Evolutionary conservation across 2,888 invertebrate genomes (phyloP).

Genomic region (Sclerodermus sp.): DNA sequence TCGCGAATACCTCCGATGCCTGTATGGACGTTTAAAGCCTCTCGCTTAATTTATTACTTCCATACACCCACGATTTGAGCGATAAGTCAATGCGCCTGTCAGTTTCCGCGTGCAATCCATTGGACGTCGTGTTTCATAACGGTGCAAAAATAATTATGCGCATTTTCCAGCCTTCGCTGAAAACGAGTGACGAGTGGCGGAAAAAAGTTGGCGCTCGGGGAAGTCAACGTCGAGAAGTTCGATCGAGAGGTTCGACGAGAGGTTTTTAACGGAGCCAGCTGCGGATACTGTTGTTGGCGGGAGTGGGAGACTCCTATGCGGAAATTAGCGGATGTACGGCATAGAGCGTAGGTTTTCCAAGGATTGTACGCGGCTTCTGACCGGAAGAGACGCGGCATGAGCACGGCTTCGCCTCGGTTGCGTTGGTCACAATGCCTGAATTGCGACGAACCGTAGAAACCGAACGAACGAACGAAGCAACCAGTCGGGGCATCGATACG

Average conservation of each 20-base stretch:
- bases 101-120: background rate
- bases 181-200: no score
- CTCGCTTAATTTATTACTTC: no score
- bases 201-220: no score
- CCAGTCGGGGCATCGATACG: conserved; percentile 1
- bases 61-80: no score
- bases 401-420: conserved; percentile 7
- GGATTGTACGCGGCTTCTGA: conserved; percentile 13
- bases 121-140: background rate
- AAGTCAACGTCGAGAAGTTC: no score
- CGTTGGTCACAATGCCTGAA: background rate
- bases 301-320: background rate
- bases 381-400: conserved; percentile 19
- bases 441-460: conserved; percentile 10
- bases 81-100: background rate
- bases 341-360: no score
- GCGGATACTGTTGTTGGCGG: no score
- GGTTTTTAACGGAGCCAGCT: no score
- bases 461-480: background rate
- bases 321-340: background rate
- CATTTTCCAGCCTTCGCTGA: no score
- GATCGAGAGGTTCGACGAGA: no score
- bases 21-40: no score
- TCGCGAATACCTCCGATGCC: no score
- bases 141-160: background rate